Evolutionary conservation across 1,140 invertebrate genomes (phyloP), one percentile per base, ranked within the genome.

Genomic region (Diachasmimorpha longicaudata): DNA sequence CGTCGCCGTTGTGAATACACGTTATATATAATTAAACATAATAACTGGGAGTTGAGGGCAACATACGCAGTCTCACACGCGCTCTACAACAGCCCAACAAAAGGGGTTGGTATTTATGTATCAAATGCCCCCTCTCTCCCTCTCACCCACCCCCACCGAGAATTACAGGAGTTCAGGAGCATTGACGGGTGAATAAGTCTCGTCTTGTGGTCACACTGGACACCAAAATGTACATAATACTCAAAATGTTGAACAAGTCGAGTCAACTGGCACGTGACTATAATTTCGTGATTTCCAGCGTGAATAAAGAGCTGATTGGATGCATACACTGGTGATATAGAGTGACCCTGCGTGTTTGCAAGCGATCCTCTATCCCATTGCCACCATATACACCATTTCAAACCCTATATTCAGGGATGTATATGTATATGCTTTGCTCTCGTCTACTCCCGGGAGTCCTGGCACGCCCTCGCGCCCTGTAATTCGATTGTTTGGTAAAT

Each of bases 291-390:
- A 85, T 84, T 84, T 78, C 71, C 48, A 74, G 70, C 77, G 76
- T 84, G 83, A 85, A 86, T 86, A 82, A 84, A 83, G 81, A 80
- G 77, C 81, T 85, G 84, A 85, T 86, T 85, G 83, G 81, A 79
- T 79, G 77, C 75, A 72, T 72, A 69, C 23, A 77, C 70, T 19
- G 52, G 37, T 46, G 46, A 67, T 68, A 68, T 67, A 44, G 39
- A 48, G 39, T 68, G 31, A 58, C 66, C 75, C 48, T 46, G 37
- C 70, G 76, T 77, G 70, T 79, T 78, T 75, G 67, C 78, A 78
- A 79, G 77, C 68, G 78, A 78, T 74, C 78, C 70, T 73, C 70
- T 37, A 31, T 73, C 46, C 71, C 71, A 36, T 55, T 21, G 42
- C 11, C 23, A 31, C 25, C 21, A 66, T 66, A 68, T 68, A 68